Percentiles rank a stretch among this genome's conserved stretches.
phyloP scores from a whole-genome alignment of 2,888 invertebrate species.

The Oscheius sp. region DNA sequence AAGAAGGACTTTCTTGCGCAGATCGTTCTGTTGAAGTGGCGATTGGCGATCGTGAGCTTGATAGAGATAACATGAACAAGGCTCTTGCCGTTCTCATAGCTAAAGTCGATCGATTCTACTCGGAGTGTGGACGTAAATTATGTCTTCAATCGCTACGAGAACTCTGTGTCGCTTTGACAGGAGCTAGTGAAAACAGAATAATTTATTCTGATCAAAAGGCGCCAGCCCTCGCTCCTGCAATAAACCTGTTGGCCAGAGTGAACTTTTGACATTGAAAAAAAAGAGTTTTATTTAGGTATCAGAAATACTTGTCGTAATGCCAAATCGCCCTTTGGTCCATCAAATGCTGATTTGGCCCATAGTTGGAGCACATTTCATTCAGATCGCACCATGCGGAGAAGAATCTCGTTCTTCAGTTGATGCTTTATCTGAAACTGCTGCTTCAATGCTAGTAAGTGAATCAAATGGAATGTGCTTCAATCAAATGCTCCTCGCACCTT shows the following conservation, averaged over 20 bases:
- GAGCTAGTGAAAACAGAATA: slow-evolving; percentile 85
- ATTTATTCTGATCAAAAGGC: slow-evolving; percentile 65
- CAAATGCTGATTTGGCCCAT: slow-evolving; percentile 90
- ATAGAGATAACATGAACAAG: slow-evolving; percentile 72
- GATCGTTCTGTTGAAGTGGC: slow-evolving; percentile 46
- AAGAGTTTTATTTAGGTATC: slow-evolving; percentile 34
- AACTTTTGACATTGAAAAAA: background rate
- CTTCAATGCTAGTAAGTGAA: slow-evolving; percentile 42
- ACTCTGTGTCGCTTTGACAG: slow-evolving; percentile 84
- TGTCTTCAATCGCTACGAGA: slow-evolving; percentile 85
- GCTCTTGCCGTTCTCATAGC: slow-evolving; percentile 89
- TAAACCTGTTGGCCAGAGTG: slow-evolving; percentile 43
- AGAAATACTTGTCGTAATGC: slow-evolving; percentile 46
- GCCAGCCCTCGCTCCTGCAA: slow-evolving; percentile 45
- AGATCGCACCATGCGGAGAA: slow-evolving; percentile 72
- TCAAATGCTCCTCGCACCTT: slow-evolving; percentile 55
- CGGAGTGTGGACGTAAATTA: slow-evolving; percentile 85
- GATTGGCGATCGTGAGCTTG: slow-evolving; percentile 45
- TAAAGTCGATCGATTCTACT: slow-evolving; percentile 87
- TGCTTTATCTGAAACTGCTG: slow-evolving; percentile 47
- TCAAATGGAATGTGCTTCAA: slow-evolving; percentile 56
- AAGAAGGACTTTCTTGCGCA: slow-evolving; percentile 29
- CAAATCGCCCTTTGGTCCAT: slow-evolving; percentile 76
- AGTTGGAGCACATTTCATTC: slow-evolving; percentile 90
- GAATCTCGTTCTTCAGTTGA: slow-evolving; percentile 45